Base-by-base conservation (phyloP, 1,140 invertebrate species). In the Andrena cerasifolii region DNA sequence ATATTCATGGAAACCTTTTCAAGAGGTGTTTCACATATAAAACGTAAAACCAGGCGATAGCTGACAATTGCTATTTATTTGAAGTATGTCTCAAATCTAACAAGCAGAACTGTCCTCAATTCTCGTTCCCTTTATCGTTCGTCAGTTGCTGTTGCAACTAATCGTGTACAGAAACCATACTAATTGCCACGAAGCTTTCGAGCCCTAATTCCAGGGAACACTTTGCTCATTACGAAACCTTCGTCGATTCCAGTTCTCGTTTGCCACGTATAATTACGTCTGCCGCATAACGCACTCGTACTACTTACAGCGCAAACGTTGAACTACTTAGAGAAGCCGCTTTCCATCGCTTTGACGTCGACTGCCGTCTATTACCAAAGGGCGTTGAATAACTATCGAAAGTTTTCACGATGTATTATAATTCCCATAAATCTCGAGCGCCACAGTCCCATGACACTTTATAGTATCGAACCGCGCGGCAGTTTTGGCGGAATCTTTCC, bases 261-360 rank as follows among this genome's bases (percentile, higher is more conserved):
- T 54, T 3, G 56, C 21, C 58, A 84, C 54, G 68, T 53, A 76
- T 80, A 86, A 82, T 82, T 79, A 70, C 54, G 86, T 72, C 86
- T 87, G 83, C 86, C 81, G 56, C 63, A 54, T 63, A 45, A 53
- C 80, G 61, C 40, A 76, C 56, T 74, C 59, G 63, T 74, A 65
- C 83, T 82, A 88, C 86, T 88, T 80, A 63, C 59, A n/a, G 47
- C 56, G 40, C 53, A 40, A 61, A 33, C 49, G 33, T 67, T 51
- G 31, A 54, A 68, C 51, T 65, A 54, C 31, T 75, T 66, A 36
- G 51, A 53, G 51, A 53, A 47, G n/a, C 40, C 26, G 51, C 51
- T 24, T 36, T 47, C 49, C 16, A n/a, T 12, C 12, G 10, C 51
- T 75, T 75, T 56, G 62, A 75, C 28, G 43, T 68, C 53, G 40